Conservation (phyloP, 2,888 invertebrate species). For the Meliscaeva auricollis region DNA sequence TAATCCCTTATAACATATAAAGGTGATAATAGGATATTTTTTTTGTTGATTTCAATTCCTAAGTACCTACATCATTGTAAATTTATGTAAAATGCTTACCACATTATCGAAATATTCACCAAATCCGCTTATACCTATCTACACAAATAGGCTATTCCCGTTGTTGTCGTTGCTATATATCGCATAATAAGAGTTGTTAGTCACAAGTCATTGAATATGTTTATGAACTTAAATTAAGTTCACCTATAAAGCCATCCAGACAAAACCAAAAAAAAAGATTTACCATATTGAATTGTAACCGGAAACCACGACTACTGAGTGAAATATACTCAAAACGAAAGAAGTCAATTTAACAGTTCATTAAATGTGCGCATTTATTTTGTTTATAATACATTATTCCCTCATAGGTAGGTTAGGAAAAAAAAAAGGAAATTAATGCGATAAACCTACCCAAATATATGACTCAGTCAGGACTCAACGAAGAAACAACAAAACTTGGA, state of each 20-base stretch:
- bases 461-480: too few relatives aligned
- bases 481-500: too few relatives aligned
- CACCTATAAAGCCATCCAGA: constrained; percentile 1
- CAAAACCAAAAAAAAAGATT: background rate
- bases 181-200: background rate
- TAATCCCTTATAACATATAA: background rate
- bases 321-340: constrained; percentile 36
- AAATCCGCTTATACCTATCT: background rate
- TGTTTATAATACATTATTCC: constrained; percentile 21
- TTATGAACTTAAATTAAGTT: constrained; percentile 37
- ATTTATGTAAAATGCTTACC: constrained; percentile 14
- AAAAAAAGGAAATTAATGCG: background rate
- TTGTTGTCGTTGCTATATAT: background rate
- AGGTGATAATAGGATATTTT: background rate
- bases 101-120: constrained; percentile 5
- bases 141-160: background rate
- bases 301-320: constrained; percentile 18
- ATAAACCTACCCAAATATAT: too few relatives aligned
- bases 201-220: constrained; percentile 34
- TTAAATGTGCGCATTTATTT: constrained; percentile 61
- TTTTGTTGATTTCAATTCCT: background rate
- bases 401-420: background rate
- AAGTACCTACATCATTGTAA: background rate
- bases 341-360: constrained; percentile 57
- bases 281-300: constrained; percentile 40